A percentile compares a stretch with the other conserved stretches of the same genome.
phyloP scores from a whole-genome alignment of 1,140 invertebrate genomes.

The Tetramorium alpestre region DNA sequence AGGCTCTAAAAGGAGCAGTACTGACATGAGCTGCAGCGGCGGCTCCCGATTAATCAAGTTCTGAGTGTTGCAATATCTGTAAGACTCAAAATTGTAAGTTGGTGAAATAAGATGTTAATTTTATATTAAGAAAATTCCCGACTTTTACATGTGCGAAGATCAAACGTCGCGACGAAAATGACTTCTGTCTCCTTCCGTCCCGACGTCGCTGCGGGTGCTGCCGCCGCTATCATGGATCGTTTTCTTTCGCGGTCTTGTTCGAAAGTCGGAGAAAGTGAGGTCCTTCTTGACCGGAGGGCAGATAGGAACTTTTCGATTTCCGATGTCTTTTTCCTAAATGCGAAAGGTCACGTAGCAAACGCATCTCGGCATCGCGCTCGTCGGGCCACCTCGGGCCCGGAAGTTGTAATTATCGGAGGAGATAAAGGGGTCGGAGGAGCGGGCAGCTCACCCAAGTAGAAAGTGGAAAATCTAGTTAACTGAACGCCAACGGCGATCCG shows the following conservation, averaged over 20 bases:
- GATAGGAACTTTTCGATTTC: constrained; percentile 65
- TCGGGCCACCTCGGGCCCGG: constrained; percentile 29
- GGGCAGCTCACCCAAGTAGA: constrained; percentile 47
- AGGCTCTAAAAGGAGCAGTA: no score
- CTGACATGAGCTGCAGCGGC: no score
- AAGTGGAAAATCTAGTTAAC: constrained; percentile 64
- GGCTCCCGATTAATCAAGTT: no score
- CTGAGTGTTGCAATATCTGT: no score
- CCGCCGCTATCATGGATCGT: neutral
- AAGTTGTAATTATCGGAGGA: constrained; percentile 59
- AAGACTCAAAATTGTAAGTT: no score
- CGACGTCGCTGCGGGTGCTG: neutral
- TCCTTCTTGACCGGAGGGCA: constrained; percentile 55
- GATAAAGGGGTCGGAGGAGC: constrained; percentile 31
- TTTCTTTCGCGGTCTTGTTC: neutral
- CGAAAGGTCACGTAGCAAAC: neutral
- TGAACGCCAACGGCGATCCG: constrained; percentile 41
- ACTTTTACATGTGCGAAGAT: constrained; percentile 54
- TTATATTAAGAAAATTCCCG: no score
- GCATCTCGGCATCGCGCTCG: neutral
- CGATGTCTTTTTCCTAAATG: constrained; percentile 52
- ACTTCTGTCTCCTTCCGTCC: constrained; percentile 5
- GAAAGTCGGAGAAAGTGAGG: constrained; percentile 65
- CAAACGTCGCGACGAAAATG: constrained; percentile 43
- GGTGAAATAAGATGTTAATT: no score